phyloP scores from a whole-genome alignment of 1,140 invertebrate species.

The Copidosoma floridanum region DNA sequence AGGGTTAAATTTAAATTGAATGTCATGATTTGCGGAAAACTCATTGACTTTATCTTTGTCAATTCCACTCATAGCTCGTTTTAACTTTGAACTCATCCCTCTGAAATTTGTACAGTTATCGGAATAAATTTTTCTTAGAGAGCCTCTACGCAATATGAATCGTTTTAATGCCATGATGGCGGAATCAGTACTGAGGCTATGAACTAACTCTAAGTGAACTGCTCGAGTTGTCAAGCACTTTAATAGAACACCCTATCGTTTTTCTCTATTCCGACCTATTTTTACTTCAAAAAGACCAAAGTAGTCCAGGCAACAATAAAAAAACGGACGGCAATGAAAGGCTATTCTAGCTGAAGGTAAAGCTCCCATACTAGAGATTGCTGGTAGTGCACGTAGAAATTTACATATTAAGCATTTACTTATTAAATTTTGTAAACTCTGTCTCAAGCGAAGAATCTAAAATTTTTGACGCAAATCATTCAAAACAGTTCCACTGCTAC shows the following conservation, averaged over 20 bases:
- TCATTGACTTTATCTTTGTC: neutral
- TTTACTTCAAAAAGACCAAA: slow-evolving; percentile 24
- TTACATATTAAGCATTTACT: too few relatives aligned
- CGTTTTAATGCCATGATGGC: slow-evolving; percentile 33
- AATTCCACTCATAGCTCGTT: neutral
- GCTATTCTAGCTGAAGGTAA: too few relatives aligned
- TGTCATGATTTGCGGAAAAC: neutral
- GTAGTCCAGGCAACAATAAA: neutral
- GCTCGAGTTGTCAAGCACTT: slow-evolving; percentile 33
- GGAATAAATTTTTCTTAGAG: slow-evolving; percentile 15
- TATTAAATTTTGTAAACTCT: neutral
- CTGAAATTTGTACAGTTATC: slow-evolving; percentile 40
- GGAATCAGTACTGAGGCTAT: slow-evolving; percentile 28
- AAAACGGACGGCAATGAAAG: too few relatives aligned
- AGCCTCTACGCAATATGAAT: slow-evolving; percentile 31
- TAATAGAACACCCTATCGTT: slow-evolving; percentile 43
- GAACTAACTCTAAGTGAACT: slow-evolving; percentile 33
- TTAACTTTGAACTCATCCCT: neutral
- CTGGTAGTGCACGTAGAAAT: too few relatives aligned
- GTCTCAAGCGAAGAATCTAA: slow-evolving; percentile 1
- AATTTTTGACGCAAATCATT: slow-evolving; percentile 22
- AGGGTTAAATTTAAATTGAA: slow-evolving; percentile 16
- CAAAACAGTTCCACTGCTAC: slow-evolving; percentile 14
- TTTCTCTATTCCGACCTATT: slow-evolving; percentile 33
- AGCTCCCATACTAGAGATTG: too few relatives aligned